phyloP scores from a whole-genome alignment of 1,140 invertebrate species.

The Papilio polytes region DNA sequence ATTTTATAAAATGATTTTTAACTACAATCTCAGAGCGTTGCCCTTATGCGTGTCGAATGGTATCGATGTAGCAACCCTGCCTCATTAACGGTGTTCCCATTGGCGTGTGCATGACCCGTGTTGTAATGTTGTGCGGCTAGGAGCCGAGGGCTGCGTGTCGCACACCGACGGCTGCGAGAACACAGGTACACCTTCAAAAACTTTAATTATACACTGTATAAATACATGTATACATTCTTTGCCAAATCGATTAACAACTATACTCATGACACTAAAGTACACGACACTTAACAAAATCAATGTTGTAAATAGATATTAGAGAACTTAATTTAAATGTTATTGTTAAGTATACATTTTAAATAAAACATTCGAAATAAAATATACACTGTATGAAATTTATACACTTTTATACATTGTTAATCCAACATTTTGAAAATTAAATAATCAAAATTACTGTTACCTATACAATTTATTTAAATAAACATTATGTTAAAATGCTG shows the following conservation, averaged over 20 bases:
- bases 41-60: conserved; percentile 29
- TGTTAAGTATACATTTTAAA: neutral
- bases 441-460: neutral
- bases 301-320: no score
- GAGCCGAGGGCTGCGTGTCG: conserved; percentile 92
- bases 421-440: no score
- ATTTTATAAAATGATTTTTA: neutral
- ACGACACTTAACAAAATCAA: no score
- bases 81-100: conserved; percentile 51
- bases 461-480: neutral
- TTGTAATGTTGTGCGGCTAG: conserved; percentile 85
- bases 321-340: no score
- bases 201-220: conserved; percentile 2
- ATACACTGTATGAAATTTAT: neutral
- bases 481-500: no score
- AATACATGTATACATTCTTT: neutral
- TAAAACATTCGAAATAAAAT: no score
- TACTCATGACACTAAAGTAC: no score
- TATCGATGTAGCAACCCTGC: conserved; percentile 53
- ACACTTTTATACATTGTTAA: no score
- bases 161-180: conserved; percentile 94
- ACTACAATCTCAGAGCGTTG: conserved; percentile 18
- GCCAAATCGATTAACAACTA: neutral
- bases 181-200: conserved; percentile 85
- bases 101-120: conserved; percentile 78